phyloP scores from a whole-genome alignment of 2,888 invertebrate species.

The Dioctria linearis region DNA sequence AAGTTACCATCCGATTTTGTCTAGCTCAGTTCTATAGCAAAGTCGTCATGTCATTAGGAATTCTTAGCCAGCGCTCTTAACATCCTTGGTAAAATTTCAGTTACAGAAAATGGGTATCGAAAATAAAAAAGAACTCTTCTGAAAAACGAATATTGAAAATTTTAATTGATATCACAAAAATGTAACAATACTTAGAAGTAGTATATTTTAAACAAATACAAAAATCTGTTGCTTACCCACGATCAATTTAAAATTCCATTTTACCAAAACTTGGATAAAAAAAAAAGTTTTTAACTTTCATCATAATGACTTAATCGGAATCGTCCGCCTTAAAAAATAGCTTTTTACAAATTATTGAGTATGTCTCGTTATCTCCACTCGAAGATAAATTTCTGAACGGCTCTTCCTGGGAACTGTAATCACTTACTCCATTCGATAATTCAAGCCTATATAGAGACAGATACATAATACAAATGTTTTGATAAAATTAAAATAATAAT shows the following conservation, averaged over 20 bases:
- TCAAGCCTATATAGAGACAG: background rate
- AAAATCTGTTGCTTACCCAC: constrained; percentile 6
- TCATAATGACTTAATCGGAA: constrained; percentile 61
- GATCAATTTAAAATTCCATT: constrained; percentile 1
- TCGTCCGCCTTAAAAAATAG: constrained; percentile 66
- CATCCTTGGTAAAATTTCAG: too few relatives aligned
- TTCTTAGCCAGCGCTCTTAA: too few relatives aligned
- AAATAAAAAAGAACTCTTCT: constrained; percentile 5
- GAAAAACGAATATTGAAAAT: constrained; percentile 36
- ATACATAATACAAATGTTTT: background rate
- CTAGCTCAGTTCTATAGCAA: too few relatives aligned
- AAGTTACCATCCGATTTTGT: too few relatives aligned
- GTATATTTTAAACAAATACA: constrained; percentile 20
- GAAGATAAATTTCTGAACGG: constrained; percentile 19
- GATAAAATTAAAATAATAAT: background rate
- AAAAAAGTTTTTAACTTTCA: constrained; percentile 25
- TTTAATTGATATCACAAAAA: constrained; percentile 38
- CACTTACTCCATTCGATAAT: background rate
- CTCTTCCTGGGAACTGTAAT: background rate
- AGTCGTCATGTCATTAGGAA: too few relatives aligned
- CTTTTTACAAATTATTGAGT: constrained; percentile 66
- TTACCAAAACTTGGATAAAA: constrained; percentile 5
- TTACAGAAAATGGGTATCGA: background rate
- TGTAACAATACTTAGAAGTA: constrained; percentile 32
- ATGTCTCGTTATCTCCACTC: constrained; percentile 63